Base-by-base conservation (phyloP, 2,113 vertebrate genomes). In the Zosterops lateralis region DNA sequence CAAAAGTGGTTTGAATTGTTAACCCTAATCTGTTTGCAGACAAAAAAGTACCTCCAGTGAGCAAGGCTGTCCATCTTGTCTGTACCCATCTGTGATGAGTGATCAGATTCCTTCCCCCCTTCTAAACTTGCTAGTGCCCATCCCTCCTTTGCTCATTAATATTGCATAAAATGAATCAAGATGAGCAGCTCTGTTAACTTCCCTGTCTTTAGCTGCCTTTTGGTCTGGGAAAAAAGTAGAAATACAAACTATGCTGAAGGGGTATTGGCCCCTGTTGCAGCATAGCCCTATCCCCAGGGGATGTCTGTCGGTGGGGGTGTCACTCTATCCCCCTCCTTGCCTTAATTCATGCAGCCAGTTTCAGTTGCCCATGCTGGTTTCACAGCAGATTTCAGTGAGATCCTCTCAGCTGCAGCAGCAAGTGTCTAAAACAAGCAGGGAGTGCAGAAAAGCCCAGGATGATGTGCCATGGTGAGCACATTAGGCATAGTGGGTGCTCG, bases 21-120 rank as follows among this genome's bases (percentile, higher is more conserved):
- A 87, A 84, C 48, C 89, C 73, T 76, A 74, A 89, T 87, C 78
- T 95, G 83, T 96, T 95, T 95, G 82, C 88, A 93, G 90, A 76
- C 93, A 96, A 95, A 94, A 96, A 96, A 58, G 93, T 96, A 91
- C 82, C 93, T 97, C 96, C 66, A 83, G 87, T 95, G 89, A 88
- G 92, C 86, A 93, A 94, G 84, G 90, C 92, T 95, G 42, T 95
- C 71, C 85, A 87, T 94, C 86, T 84, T 90, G 86, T 89, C 91
- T 89, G 88, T 81, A 54, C 87, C 90, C 81, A 68, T 94, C 94
- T 93, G 93, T 93, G 74, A 75, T 83, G 60, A 89, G 54, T 76
- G 87, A 90, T 92, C 88, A 93, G 82, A 81, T 75, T 75, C 82
- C 68, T 25, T 81, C 53, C 36, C 54, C 61, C 17, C 28, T 90